Evolutionary conservation across 2,888 invertebrate species (phyloP), one percentile per base, ranked within the genome.

Genomic region (Athripsodes cinereus): DNA sequence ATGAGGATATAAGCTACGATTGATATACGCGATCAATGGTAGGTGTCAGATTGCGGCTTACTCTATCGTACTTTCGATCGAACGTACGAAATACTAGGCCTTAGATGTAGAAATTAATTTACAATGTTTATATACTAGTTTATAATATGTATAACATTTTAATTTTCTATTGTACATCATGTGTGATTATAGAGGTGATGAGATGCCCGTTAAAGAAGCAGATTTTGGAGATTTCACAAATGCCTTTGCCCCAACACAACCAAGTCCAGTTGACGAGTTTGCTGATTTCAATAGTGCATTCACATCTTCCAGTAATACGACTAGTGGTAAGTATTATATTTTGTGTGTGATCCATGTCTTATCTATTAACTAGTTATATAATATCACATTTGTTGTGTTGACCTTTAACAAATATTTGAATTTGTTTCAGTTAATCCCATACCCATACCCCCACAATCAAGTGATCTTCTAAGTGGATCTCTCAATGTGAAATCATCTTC

Each of bases 271-370:
- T 60, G 88, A 86, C 65, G 88, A 87, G 64, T 92, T 92, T 73
- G 92, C 91, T 0, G 92, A 92, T 74, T 92, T 92, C 71, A 79
- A 80, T 61, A 83, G 85, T 48, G 90, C 90, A 8, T 92, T 91
- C 72, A 69, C 46, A 22, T 18, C 58, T 11, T 20, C 53, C 6
- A 53, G 49, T 21, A 53, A 35, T 35, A 21, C 51, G n/a, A 8
- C 44, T 6, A 70, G 72, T 69, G 74, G 75, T 75, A 65, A 73
- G 73, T 67, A 55, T 44, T 49, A n/a, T 2, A 13, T 13, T 44
- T 44, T 5, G 5, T 44, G 13, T 44, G 13, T 44, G n/a, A 8
- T 44, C 18, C 13, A 44, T 13, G 13, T 5, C 44, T 13, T 44
- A 44, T 13, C 13, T 44, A 16, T 8, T 44, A 44, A 18, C 44